Conservation (phyloP, 1,140 invertebrate genomes). For the Leptinotarsa undecemlineata region DNA sequence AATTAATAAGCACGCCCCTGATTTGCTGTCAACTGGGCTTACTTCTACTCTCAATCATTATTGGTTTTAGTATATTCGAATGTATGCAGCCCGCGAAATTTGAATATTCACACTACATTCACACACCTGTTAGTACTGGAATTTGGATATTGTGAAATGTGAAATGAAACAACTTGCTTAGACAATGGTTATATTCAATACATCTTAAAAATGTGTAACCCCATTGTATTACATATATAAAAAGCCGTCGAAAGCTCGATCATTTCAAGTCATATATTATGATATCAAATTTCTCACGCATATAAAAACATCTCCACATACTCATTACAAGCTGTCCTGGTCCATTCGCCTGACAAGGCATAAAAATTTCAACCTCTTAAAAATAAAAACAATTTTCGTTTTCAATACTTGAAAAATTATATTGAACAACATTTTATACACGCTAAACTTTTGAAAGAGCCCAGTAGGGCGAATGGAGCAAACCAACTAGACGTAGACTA, state of each 20-base stretch:
- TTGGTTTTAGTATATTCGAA: no score
- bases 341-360: neutral
- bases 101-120: no score
- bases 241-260: slow-evolving; percentile 57
- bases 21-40: no score
- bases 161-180: slow-evolving; percentile 32
- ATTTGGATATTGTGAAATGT: no score
- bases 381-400: slow-evolving; percentile 16
- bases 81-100: no score
- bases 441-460: slow-evolving; percentile 25
- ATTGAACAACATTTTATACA: slow-evolving; percentile 38
- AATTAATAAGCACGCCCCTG: no score
- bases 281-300: slow-evolving; percentile 54
- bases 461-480: neutral
- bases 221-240: slow-evolving; percentile 56
- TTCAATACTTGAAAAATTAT: slow-evolving; percentile 15
- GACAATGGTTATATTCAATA: slow-evolving; percentile 55
- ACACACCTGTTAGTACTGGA: no score
- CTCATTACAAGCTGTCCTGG: slow-evolving; percentile 33
- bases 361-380: slow-evolving; percentile 18
- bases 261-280: slow-evolving; percentile 52
- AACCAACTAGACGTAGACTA: slow-evolving; percentile 38
- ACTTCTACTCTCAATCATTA: no score
- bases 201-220: slow-evolving; percentile 54
- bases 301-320: slow-evolving; percentile 53